phyloP scores from a whole-genome alignment of 2,888 invertebrate species.

The Drosophila flavopinicola region DNA sequence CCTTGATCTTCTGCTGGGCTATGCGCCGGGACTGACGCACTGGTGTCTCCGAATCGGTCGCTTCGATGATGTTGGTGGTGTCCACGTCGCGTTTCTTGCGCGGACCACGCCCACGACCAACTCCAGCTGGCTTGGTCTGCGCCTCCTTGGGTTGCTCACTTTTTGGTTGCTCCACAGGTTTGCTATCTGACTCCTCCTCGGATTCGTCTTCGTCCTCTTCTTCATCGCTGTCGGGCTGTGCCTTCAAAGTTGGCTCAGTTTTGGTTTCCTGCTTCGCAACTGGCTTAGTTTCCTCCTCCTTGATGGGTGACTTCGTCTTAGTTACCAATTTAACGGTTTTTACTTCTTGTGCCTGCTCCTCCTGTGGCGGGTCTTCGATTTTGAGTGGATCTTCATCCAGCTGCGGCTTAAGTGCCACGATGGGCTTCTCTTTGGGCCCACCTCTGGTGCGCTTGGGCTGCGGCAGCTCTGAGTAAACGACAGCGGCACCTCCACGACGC shows the following conservation, averaged over 20 bases:
- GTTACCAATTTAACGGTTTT: conserved; percentile 2
- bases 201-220: conserved; percentile 7
- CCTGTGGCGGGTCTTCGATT: conserved; percentile 12
- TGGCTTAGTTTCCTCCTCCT: conserved; percentile 5
- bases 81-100: conserved; percentile 82
- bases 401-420: conserved; percentile 21
- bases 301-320: conserved; percentile 25
- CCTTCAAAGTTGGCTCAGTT: conserved; percentile 12
- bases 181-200: conserved; percentile 9
- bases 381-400: conserved; percentile 31
- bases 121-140: conserved; percentile 17
- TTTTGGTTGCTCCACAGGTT: conserved; percentile 26
- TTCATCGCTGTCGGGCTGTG: conserved; percentile 6
- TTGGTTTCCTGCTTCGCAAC: conserved; percentile 20
- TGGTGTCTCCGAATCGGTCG: conserved; percentile 80
- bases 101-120: conserved; percentile 67
- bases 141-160: conserved; percentile 22
- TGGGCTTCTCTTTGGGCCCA: conserved; percentile 49
- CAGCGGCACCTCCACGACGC: conserved; percentile 73
- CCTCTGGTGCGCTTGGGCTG: conserved; percentile 76
- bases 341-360: conserved; percentile 1
- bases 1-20: conserved; percentile 94
- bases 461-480: conserved; percentile 71
- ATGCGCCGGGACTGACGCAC: conserved; percentile 93
- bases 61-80: conserved; percentile 82